phyloP scores from a whole-genome alignment of 2,888 invertebrate species.

The Acleris cristana region DNA sequence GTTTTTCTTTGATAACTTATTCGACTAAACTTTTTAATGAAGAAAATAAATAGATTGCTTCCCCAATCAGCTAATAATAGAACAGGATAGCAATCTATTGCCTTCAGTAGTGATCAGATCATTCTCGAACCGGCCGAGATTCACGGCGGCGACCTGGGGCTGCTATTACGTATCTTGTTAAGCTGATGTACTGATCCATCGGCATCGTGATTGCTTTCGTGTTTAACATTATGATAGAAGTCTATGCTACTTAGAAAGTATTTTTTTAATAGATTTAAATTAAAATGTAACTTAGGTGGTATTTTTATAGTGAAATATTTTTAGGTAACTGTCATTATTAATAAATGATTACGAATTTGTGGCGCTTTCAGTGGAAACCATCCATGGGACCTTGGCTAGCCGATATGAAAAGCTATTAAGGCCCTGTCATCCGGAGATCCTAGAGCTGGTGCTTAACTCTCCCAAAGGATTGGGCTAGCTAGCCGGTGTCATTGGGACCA shows the following conservation, averaged over 20 bases:
- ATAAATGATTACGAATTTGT: too few relatives aligned
- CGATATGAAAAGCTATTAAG: too few relatives aligned
- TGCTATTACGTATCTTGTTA: slow-evolving; percentile 48
- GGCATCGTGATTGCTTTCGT: slow-evolving; percentile 11
- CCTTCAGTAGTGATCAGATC: slow-evolving; percentile 58
- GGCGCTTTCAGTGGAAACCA: too few relatives aligned
- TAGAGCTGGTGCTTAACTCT: too few relatives aligned
- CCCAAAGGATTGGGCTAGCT: too few relatives aligned
- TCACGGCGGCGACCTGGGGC: slow-evolving; percentile 52
- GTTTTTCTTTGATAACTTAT: neutral
- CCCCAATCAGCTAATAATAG: slow-evolving; percentile 14
- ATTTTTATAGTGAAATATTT: too few relatives aligned
- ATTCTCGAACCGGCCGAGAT: slow-evolving; percentile 62
- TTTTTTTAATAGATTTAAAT: too few relatives aligned
- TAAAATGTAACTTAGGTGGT: too few relatives aligned
- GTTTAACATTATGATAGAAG: neutral
- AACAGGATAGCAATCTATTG: slow-evolving; percentile 49
- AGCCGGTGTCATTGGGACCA: too few relatives aligned
- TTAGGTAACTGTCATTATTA: too few relatives aligned
- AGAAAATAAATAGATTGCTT: neutral
- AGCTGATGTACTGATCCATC: neutral
- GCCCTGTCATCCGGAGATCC: too few relatives aligned
- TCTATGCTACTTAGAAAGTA: neutral
- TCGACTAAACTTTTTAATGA: neutral
- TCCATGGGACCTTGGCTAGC: too few relatives aligned